Conservation (phyloP, 2,888 invertebrate species). For the Acrobeloides nanus region DNA sequence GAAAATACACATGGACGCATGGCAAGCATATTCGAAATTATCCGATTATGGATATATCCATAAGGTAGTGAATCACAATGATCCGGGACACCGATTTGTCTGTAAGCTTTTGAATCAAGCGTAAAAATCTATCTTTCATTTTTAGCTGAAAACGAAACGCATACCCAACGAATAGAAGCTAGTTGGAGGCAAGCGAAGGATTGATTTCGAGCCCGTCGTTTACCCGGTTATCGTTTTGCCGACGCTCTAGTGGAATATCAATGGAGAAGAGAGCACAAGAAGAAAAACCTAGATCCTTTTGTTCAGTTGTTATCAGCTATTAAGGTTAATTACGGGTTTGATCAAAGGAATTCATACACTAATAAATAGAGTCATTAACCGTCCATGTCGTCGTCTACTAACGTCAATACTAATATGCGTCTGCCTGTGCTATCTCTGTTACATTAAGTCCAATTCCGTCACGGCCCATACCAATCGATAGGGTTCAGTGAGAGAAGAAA, state of each 20-base stretch:
- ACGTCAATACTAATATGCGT: no score
- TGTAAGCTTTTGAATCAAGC: neutral
- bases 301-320: slow-evolving; percentile 1
- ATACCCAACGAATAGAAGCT: slow-evolving; percentile 8
- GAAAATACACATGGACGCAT: slow-evolving; percentile 1
- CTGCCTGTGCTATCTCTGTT: no score
- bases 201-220: slow-evolving; percentile 1
- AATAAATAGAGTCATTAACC: no score
- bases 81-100: neutral
- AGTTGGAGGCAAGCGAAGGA: slow-evolving; percentile 6
- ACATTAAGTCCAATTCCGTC: no score
- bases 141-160: slow-evolving; percentile 3
- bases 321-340: slow-evolving; percentile 2
- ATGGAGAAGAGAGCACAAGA: slow-evolving; percentile 4
- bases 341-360: no score
- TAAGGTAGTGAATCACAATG: slow-evolving; percentile 1
- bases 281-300: slow-evolving; percentile 2
- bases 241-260: slow-evolving; percentile 5
- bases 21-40: slow-evolving; percentile 2
- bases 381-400: no score
- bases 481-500: no score
- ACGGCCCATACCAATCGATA: no score
- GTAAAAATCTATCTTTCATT: neutral
- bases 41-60: slow-evolving; percentile 1
- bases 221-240: slow-evolving; percentile 3